A percentile compares a stretch with the other conserved stretches of the same genome.
Conservation (phyloP, 2,888 invertebrate species). For the Sphaerophoria taeniata region DNA sequence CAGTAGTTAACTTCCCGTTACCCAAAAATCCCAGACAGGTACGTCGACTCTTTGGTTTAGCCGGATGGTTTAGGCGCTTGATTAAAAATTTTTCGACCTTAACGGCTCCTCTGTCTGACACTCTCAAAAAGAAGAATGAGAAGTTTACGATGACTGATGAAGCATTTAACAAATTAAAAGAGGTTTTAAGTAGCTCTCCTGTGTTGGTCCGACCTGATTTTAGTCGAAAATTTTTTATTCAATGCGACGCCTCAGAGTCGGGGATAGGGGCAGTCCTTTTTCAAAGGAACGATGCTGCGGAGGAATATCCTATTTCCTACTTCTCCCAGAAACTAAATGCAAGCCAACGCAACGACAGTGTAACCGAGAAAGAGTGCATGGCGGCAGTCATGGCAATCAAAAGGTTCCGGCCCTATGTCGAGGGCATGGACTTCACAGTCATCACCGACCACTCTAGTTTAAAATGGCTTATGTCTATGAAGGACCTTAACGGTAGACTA, state of each 20-base stretch:
- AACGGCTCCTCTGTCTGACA: too few relatives aligned
- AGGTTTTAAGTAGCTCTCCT: background rate
- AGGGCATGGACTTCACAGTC: too few relatives aligned
- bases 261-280: background rate
- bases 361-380: constrained; percentile 6
- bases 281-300: background rate
- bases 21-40: constrained; percentile 70
- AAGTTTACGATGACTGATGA: constrained; percentile 45
- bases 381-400: background rate
- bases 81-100: constrained; percentile 53
- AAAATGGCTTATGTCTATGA: too few relatives aligned
- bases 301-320: constrained; percentile 28
- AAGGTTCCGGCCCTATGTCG: too few relatives aligned
- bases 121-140: constrained; percentile 11
- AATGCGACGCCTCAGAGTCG: constrained; percentile 24
- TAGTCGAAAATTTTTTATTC: constrained; percentile 4
- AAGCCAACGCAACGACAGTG: background rate
- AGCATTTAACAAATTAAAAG: background rate
- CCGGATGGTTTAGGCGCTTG: constrained; percentile 71
- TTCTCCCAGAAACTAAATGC: constrained; percentile 51
- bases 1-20: constrained; percentile 57
- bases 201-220: background rate
- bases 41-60: constrained; percentile 67
- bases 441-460: too few relatives aligned
- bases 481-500: too few relatives aligned